These are phyloP conservation scores for Madoqua kirkii DNA, from an alignment of 2,113 vertebrate species.

Conservation along the genomic window DNA sequence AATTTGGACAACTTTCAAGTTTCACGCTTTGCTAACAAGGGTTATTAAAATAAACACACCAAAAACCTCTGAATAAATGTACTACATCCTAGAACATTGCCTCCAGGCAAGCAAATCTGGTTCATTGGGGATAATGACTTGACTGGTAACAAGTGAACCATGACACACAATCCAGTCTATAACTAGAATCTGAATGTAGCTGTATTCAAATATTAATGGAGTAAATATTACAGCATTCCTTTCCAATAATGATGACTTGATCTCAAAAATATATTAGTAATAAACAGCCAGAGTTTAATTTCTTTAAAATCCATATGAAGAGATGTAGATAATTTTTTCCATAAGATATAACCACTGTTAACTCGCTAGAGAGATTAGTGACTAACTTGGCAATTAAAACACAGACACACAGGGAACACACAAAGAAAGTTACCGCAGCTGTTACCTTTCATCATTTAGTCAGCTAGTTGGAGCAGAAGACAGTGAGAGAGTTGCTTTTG, in stretches of 20 bases:
- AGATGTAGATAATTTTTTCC: not conserved
- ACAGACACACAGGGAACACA: not conserved
- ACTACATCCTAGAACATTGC: not conserved
- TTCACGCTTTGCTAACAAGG: constrained; percentile 1
- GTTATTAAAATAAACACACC: constrained; percentile 37
- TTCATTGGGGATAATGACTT: not conserved
- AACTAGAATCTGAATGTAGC: not conserved
- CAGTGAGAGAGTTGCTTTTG: not conserved
- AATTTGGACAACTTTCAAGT: constrained; percentile 14
- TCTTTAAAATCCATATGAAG: not conserved
- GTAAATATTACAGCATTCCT: not conserved
- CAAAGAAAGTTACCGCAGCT: not conserved
- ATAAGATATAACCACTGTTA: not conserved
- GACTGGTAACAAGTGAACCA: not conserved
- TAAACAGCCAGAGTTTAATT: not conserved
- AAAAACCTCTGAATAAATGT: constrained; percentile 16
- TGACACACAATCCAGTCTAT: not conserved
- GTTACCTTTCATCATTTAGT: not conserved
- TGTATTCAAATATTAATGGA: not conserved
- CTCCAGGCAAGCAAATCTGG: not conserved
- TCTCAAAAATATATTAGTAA: not conserved
- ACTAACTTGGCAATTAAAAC: not conserved
- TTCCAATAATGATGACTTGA: not conserved
- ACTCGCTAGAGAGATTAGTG: not conserved
- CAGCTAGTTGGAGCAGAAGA: not conserved